Evolutionary conservation across 2,113 vertebrate species (phyloP).

Genomic region (Microtus ochrogaster): DNA sequence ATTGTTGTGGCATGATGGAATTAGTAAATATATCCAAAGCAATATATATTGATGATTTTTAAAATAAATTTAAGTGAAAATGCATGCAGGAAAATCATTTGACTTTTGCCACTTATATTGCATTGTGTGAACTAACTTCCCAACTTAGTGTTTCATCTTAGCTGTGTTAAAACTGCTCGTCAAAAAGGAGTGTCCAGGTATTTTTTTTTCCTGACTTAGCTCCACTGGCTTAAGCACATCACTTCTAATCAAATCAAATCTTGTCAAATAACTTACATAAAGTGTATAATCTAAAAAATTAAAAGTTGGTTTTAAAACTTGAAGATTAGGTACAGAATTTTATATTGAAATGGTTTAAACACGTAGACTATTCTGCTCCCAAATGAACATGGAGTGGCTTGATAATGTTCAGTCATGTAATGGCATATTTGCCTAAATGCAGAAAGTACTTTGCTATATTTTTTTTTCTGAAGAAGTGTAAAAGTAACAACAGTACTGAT

Average conservation of each 20-base stretch:
- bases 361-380: neutral
- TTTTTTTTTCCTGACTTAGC: neutral
- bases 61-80: constrained; percentile 40
- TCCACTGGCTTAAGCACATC: neutral
- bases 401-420: neutral
- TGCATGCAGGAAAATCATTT: constrained; percentile 6
- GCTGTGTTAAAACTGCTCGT: neutral
- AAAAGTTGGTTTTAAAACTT: constrained; percentile 25
- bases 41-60: neutral
- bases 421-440: neutral
- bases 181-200: neutral
- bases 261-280: constrained; percentile 42
- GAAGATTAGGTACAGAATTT: neutral
- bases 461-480: constrained; percentile 51
- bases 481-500: constrained; percentile 48
- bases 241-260: neutral
- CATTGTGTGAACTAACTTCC: constrained; percentile 10
- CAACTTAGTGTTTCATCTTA: constrained; percentile 23
- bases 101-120: neutral
- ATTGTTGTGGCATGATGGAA: neutral
- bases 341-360: neutral
- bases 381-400: neutral
- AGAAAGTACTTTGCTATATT: neutral
- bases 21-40: constrained; percentile 6
- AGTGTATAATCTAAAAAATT: neutral